Percentiles rank a stretch among this genome's conserved stretches.
These are phyloP conservation scores for Netelia fuscicornis DNA, from an alignment of 2,888 invertebrate species.

Conservation along the genomic window DNA sequence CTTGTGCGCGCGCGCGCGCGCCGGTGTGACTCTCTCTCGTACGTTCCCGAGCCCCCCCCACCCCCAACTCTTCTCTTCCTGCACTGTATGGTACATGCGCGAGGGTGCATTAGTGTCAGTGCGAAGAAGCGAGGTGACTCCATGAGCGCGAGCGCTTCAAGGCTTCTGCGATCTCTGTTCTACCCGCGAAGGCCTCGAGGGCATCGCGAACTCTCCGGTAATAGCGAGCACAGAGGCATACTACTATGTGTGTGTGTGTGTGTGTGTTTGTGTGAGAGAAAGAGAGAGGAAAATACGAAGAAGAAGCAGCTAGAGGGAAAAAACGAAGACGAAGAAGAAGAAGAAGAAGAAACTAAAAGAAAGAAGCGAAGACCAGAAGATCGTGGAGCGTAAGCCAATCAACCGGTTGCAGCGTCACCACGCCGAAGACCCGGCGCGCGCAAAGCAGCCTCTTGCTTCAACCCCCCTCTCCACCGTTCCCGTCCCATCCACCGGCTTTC, in stretches of 20 bases:
- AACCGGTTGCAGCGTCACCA: constrained; percentile 68
- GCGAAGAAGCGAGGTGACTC: constrained; percentile 40
- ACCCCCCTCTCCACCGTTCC: neutral
- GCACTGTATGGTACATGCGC: neutral
- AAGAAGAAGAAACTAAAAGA: constrained; percentile 29
- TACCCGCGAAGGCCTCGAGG: constrained; percentile 54
- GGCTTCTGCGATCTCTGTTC: constrained; percentile 60
- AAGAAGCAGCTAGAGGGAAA: constrained; percentile 12
- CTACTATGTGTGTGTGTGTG: neutral
- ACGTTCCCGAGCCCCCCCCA: too few relatives aligned
- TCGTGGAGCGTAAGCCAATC: constrained; percentile 69
- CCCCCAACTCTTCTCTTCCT: too few relatives aligned
- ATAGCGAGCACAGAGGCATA: constrained; percentile 34
- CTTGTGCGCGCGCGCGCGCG: neutral
- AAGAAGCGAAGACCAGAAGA: constrained; percentile 50
- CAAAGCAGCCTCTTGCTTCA: constrained; percentile 14
- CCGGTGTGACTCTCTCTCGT: too few relatives aligned
- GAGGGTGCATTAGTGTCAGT: constrained; percentile 36
- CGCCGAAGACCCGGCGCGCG: constrained; percentile 41
- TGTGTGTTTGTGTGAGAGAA: constrained; percentile 25
- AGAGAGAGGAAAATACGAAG: constrained; percentile 36
- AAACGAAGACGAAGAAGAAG: constrained; percentile 19
- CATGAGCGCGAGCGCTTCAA: constrained; percentile 52
- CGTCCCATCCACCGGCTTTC: neutral
- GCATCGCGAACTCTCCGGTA: constrained; percentile 46